phyloP scores from a whole-genome alignment of 2,797 vertebrate species.

The Mycteria americana region DNA sequence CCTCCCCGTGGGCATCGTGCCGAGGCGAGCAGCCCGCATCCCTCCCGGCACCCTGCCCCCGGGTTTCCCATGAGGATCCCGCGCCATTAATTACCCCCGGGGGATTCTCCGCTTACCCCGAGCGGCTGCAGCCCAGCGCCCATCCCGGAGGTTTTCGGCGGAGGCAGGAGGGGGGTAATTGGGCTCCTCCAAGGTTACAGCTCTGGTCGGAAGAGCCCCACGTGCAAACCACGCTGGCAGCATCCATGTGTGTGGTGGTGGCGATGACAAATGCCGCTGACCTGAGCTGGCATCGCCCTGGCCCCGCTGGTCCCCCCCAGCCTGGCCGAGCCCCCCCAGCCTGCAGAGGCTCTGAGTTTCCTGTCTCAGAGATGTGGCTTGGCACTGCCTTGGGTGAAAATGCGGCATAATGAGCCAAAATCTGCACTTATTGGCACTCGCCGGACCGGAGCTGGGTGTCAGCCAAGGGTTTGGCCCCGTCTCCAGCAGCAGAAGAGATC shows the following conservation, averaged over 20 bases:
- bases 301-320: neutral
- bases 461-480: neutral
- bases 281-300: slow-evolving; percentile 55
- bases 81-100: rapidly evolving
- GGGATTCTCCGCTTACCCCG: neutral
- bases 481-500: neutral
- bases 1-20: rapidly evolving
- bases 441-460: neutral
- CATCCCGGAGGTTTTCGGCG: rapidly evolving
- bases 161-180: neutral
- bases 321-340: neutral
- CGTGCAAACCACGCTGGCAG: neutral
- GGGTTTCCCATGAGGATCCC: neutral
- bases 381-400: slow-evolving; percentile 5
- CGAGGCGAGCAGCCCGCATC: neutral
- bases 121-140: neutral
- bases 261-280: slow-evolving; percentile 73
- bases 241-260: slow-evolving; percentile 20
- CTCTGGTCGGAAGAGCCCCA: neutral
- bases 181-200: neutral
- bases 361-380: neutral
- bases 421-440: neutral
- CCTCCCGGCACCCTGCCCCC: rapidly evolving
- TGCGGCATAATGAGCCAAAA: neutral
- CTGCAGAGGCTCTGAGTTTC: neutral